phyloP scores from a whole-genome alignment of 64 coral and sea anemone genomes.

The Acropora tenuis region DNA sequence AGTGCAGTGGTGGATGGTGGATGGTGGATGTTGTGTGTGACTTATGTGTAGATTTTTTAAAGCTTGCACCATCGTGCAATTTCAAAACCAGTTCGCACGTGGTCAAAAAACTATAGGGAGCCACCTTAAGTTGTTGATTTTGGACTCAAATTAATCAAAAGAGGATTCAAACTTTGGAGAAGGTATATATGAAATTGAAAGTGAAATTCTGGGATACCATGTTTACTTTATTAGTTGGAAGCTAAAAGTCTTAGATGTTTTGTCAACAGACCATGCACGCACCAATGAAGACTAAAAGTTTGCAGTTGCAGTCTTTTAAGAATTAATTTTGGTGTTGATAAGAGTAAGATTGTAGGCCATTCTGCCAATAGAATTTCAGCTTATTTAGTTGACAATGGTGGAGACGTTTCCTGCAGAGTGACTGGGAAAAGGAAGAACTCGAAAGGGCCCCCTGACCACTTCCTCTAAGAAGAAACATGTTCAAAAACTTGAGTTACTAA shows the following conservation, averaged over 20 bases:
- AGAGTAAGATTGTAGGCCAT: background rate
- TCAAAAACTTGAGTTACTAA: slow-evolving; percentile 50
- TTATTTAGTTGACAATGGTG: slow-evolving; percentile 47
- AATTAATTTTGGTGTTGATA: background rate
- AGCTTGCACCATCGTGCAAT: too few species aligned
- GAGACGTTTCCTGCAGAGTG: slow-evolving; percentile 54
- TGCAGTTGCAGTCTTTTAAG: background rate
- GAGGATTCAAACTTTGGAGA: too few species aligned
- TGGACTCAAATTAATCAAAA: too few species aligned
- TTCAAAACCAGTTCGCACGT: too few species aligned
- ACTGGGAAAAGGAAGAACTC: slow-evolving; percentile 55
- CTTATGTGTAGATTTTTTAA: too few species aligned
- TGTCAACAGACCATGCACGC: background rate
- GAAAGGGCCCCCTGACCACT: slow-evolving; percentile 42
- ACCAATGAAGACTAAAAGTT: background rate
- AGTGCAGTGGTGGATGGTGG: too few species aligned
- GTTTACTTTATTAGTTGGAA: background rate
- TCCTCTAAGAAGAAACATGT: slow-evolving; percentile 48
- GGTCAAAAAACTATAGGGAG: too few species aligned
- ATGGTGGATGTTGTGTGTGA: too few species aligned
- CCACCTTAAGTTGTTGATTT: too few species aligned
- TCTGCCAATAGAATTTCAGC: background rate
- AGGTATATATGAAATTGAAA: background rate
- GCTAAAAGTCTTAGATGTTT: background rate
- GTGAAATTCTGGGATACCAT: background rate